phyloP scores from a whole-genome alignment of 2,113 vertebrate genomes.

The Noctilio leporinus region DNA sequence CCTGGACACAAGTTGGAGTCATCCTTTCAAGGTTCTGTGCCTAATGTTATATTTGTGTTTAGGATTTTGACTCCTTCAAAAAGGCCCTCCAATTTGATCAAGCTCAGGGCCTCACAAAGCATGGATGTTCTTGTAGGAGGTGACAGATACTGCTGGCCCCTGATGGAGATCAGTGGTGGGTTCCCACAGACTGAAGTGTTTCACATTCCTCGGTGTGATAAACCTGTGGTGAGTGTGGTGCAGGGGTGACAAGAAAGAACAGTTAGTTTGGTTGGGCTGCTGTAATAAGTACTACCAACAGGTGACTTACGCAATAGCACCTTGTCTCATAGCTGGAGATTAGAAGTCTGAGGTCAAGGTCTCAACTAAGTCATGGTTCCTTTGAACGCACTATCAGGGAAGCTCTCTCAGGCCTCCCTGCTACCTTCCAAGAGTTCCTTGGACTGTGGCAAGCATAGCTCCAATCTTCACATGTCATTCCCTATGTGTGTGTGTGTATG shows the following conservation, averaged over 20 bases:
- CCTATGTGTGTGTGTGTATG: neutral
- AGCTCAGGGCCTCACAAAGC: neutral
- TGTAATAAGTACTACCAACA: neutral
- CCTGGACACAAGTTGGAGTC: neutral
- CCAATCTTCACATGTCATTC: neutral
- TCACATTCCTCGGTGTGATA: neutral
- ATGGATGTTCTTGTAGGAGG: neutral
- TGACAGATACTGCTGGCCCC: neutral
- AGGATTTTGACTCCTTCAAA: neutral
- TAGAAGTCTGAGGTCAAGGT: neutral
- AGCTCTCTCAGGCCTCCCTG: neutral
- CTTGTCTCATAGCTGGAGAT: neutral
- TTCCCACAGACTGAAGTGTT: neutral
- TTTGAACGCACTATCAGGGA: neutral
- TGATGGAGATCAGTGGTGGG: neutral
- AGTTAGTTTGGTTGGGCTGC: neutral
- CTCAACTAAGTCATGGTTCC: neutral
- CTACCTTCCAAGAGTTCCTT: neutral
- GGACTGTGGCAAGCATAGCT: neutral
- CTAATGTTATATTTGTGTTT: neutral
- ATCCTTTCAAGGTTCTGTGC: neutral
- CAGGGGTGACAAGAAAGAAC: neutral
- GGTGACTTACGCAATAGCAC: neutral
- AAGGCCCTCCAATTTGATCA: fast-evolving
- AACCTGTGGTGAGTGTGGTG: fast-evolving